Evolutionary conservation across 2,113 vertebrate genomes (phyloP).

Genomic region (Panurus biarmicus): DNA sequence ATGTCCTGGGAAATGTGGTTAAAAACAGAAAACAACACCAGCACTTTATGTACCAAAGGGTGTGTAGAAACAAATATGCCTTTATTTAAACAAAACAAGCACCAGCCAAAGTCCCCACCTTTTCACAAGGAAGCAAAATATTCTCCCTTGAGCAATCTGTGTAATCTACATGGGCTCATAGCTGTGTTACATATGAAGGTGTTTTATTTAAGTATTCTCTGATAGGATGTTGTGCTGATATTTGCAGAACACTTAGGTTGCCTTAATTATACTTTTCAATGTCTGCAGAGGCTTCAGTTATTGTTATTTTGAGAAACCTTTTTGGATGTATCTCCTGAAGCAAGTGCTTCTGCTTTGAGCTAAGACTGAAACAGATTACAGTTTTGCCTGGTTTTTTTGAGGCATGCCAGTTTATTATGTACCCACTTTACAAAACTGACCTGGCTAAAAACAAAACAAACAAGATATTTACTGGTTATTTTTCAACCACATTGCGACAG

Average conservation of each 20-base stretch:
- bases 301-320: background rate
- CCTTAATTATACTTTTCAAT: background rate
- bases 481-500: background rate
- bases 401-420: background rate
- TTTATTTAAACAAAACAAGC: background rate
- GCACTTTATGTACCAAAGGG: background rate
- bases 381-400: background rate
- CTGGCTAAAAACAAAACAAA: background rate
- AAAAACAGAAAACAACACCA: background rate
- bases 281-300: background rate
- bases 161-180: background rate
- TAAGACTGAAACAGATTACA: background rate
- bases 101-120: background rate
- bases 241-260: background rate
- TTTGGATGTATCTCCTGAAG: background rate
- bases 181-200: background rate
- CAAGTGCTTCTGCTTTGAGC: background rate
- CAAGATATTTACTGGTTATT: background rate
- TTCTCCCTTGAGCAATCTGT: background rate
- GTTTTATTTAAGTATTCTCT: background rate
- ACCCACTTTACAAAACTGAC: background rate
- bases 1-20: background rate
- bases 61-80: background rate
- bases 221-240: background rate
- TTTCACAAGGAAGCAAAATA: background rate